Evolutionary conservation across 2,888 invertebrate genomes (phyloP).

Genomic region (Drosophila silvestris): DNA sequence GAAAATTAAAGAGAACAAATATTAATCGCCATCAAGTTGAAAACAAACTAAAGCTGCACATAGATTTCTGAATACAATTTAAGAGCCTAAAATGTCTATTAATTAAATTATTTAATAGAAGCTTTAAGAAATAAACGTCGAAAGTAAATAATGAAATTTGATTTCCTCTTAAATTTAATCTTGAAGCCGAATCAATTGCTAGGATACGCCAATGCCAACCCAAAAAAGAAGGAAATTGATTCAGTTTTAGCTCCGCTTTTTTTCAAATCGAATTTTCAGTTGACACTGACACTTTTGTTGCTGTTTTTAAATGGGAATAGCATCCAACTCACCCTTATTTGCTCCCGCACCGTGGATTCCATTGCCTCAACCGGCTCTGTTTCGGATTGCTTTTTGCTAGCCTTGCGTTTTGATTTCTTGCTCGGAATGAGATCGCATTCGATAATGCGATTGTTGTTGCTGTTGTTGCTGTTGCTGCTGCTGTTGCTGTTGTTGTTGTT

Average conservation of each 20-base stretch:
- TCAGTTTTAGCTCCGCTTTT: not conserved
- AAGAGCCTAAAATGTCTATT: not conserved
- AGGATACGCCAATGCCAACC: not conserved
- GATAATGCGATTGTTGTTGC: conserved; percentile 76
- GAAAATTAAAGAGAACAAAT: too few species aligned
- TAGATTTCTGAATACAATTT: not conserved
- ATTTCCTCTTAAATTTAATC: not conserved
- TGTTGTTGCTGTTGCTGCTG: conserved; percentile 35
- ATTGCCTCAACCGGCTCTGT: conserved; percentile 47
- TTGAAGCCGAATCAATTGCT: conserved; percentile 1
- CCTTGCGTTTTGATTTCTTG: conserved; percentile 81
- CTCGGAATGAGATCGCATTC: conserved; percentile 83
- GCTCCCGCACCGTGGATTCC: conserved; percentile 73
- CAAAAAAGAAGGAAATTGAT: not conserved
- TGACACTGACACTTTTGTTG: not conserved
- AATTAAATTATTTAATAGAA: conserved; percentile 1
- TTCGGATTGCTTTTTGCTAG: conserved; percentile 46
- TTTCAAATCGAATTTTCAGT: not conserved
- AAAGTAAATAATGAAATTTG: not conserved
- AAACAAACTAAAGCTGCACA: not conserved
- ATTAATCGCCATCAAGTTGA: not conserved
- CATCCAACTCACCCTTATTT: conserved; percentile 72
- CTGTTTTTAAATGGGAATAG: not conserved
- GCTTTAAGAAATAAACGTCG: not conserved
- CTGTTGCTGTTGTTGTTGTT: conserved; percentile 4